phyloP scores from a whole-genome alignment of 2,888 invertebrate species.

The Ophioninae sp. region DNA sequence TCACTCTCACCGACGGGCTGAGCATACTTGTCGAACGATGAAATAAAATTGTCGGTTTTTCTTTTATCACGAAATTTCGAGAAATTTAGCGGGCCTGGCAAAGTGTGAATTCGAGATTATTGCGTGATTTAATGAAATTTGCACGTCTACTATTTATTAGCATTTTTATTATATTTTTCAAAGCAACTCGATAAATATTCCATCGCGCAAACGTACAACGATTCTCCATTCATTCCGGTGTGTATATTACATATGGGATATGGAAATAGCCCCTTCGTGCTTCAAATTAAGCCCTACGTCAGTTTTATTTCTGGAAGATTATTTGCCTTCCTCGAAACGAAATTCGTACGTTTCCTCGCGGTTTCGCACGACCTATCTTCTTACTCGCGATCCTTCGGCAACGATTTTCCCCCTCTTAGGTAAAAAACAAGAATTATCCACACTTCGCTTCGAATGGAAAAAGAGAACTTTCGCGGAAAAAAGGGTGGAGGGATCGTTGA shows the following conservation, averaged over 20 bases:
- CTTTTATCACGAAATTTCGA: background rate
- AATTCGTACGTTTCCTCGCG: conserved; percentile 30
- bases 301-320: conserved; percentile 56
- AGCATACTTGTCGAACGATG: background rate
- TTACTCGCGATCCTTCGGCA: background rate
- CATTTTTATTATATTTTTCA: background rate
- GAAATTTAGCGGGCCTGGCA: background rate
- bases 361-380: background rate
- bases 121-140: background rate
- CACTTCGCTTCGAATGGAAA: background rate
- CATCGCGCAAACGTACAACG: background rate
- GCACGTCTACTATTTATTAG: background rate
- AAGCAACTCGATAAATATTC: background rate
- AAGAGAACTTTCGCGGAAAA: background rate
- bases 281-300: conserved; percentile 47
- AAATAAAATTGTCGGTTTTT: background rate
- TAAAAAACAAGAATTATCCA: background rate
- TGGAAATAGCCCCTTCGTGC: conserved; percentile 36
- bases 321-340: conserved; percentile 17
- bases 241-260: conserved; percentile 19
- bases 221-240: background rate
- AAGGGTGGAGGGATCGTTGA: too few species aligned
- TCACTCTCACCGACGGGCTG: background rate
- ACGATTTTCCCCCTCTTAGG: background rate
- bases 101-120: background rate